A percentile compares a stretch with the other conserved stretches of the same genome.
These are phyloP conservation scores for Dysmachus trigonus DNA, from an alignment of 2,888 invertebrate species.

Conservation along the genomic window DNA sequence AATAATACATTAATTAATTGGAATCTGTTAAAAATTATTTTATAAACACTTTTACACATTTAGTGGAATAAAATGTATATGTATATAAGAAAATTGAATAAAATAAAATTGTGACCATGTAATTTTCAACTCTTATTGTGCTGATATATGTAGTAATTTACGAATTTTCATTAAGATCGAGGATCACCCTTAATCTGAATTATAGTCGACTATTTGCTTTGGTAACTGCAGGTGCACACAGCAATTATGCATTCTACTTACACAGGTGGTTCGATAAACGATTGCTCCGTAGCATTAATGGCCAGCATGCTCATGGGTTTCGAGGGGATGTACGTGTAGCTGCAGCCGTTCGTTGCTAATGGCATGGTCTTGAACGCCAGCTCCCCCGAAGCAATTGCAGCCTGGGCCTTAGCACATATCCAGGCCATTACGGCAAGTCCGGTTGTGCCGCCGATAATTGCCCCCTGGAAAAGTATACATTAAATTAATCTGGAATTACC, in stretches of 20 bases:
- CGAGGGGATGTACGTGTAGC: constrained; percentile 65
- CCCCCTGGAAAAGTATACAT: constrained; percentile 63
- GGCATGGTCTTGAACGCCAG: constrained; percentile 66
- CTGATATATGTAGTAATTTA: background rate
- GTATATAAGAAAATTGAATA: background rate
- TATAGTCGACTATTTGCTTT: too few species aligned
- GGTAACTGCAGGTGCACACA: background rate
- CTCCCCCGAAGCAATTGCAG: constrained; percentile 66
- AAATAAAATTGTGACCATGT: background rate
- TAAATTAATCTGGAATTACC: background rate
- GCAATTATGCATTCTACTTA: background rate
- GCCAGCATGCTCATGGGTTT: constrained; percentile 58
- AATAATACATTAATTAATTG: too few species aligned
- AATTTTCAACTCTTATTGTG: background rate
- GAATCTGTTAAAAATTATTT: too few species aligned
- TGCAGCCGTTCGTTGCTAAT: constrained; percentile 66
- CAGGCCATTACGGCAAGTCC: constrained; percentile 68
- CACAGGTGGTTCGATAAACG: constrained; percentile 35
- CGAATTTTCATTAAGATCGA: background rate
- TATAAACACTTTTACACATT: too few species aligned
- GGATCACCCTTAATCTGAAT: background rate
- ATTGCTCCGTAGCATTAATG: constrained; percentile 53
- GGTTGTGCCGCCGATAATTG: constrained; percentile 67
- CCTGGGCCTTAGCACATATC: constrained; percentile 68
- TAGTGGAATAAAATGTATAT: too few species aligned